Evolutionary conservation across 2,888 invertebrate species (phyloP), one percentile per base, ranked within the genome.

Genomic region (Pheosia tremula): DNA sequence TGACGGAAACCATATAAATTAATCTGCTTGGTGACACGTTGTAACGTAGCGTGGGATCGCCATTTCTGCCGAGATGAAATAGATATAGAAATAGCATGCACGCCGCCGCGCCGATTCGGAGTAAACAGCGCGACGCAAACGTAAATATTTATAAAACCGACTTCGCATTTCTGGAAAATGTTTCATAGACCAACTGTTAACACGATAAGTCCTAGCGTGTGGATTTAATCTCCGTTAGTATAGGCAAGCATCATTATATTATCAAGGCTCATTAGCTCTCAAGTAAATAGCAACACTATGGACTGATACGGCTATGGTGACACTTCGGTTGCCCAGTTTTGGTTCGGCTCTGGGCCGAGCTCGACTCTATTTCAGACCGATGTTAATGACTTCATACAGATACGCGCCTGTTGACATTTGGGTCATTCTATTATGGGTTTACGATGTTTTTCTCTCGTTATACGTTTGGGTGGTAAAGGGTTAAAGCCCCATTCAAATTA

Each of bases 311-410:
- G 47, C n/a, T 11, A 8, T n/a, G 5, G n/a, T n/a, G 47, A 4
- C n/a, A 4, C 11, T 4, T 36, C 54, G 38, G 4, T 41, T 13
- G 9, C 10, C 11, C 61, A 56, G 55, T 36, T 58, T 11, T 24
- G 37, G 36, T 45, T 56, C 4, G 41, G n/a, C 59, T 4, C 43
- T 38, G 37, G 37, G 24, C 9, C 67, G 43, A 37, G 62, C 68
- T 67, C 72, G 62, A 38, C 74, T 62, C 72, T 91, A 91, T 91
- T 91, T 89, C 81, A 76, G 84, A 68, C 69, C 82, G 75, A 53
- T 62, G 87, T 88, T 89, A 90, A 87, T 89, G 90, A 90, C 89
- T 89, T 80, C 82, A 78, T 78, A 71, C 80, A 75, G 77, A 80
- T 79, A 71, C 80, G 74, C 74, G 77, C 78, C 80, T 79, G 82